Base-by-base conservation (phyloP, 30 jellyfish, hydroid and myxozoan genomes). In the Rhopilema esculentum region DNA sequence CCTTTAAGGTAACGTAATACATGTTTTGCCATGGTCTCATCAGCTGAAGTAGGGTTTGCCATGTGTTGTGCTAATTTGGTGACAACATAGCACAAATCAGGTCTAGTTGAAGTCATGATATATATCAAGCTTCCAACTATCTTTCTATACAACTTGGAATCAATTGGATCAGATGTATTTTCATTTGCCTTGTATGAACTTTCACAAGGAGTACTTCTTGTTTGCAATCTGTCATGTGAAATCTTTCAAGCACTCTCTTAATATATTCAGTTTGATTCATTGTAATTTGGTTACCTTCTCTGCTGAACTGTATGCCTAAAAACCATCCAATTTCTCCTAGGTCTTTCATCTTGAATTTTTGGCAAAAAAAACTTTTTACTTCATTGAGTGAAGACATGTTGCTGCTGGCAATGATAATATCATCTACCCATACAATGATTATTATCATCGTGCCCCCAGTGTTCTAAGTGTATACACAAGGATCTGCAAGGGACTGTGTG, bases 361-460 rank as follows among this genome's bases (percentile, higher is more conserved):
- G 4, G 12, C 53, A 2, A 71, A 86, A 72, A 50, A 4, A 1
- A 21, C 53, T 8, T 49, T 73, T 74, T 30, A 28, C 69, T 1
- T 77, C 49, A 31, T 26, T 50, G 64, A 73, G 18, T 22, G 49
- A 15, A 26, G 28, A 33, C 52, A 70, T 12, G 68, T 27, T 25
- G 69, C 64, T 67, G 61, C 92, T 27, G 18, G 92, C 91, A 30
- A 86, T 29, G 20, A 86, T 64, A 32, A 86, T 75, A 67, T 86
- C 95, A 86, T 86, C 95, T 32, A 86, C 95, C 95, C 95, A 86
- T 29, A 62, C 77, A 12, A 86, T 75, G 19, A 77, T 20, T 23
- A 49, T 27, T 27, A 77, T 57, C 27, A n/a, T 49, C 64, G 78
- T 26, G 53, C 53, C 53, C n/a, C 80, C 88, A 51, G 51, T 77